Evolutionary conservation across 2,797 vertebrate genomes (phyloP), one percentile per base, ranked within the genome.

Genomic region (Schizopygopsis malacanthus): DNA sequence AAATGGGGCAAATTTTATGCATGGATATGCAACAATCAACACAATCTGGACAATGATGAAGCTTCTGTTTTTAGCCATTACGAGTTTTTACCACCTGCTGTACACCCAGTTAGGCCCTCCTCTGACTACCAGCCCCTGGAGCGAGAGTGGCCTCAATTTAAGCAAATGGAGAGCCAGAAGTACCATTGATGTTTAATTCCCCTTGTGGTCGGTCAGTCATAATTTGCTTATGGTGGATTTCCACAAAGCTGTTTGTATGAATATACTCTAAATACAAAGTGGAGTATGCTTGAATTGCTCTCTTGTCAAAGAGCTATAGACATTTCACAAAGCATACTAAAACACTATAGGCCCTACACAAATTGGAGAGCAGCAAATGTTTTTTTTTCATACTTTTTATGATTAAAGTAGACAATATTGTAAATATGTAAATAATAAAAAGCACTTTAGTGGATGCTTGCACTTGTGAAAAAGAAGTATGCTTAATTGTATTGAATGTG

Each of bases 1-100:
- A 87, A 84, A 83, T 61, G 65, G 81, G 86, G 81, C 82, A 85
- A 85, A 86, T 88, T 89, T 86, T 83, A 87, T 87, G 82, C 89
- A 83, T 77, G 82, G 81, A 86, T 83, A 83, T 87, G 82, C 84
- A 89, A 85, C 79, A 82, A 70, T 85, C 83, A 87, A 84, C 88
- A 87, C 88, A 79, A 85, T 70, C 77, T 79, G 82, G 79, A 75
- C 83, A 75, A 78, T 87, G 72, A 87, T 70, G 59, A 79, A 82
- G 79, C 83, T 83, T 70, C 72, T 75, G 88, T 81, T 87, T 56
- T 70, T 81, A 47, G 67, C 70, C 59, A 61, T 82, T 73, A 67
- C 33, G 72, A 76, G 41, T 61, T 86, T 50, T 67, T 82, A 25
- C 85, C 88, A 76, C 88, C 85, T 89, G 79, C 82, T 82, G 73